These are phyloP conservation scores for Carassius auratus DNA, from an alignment of 2,113 vertebrate species.

Conservation along the genomic window DNA sequence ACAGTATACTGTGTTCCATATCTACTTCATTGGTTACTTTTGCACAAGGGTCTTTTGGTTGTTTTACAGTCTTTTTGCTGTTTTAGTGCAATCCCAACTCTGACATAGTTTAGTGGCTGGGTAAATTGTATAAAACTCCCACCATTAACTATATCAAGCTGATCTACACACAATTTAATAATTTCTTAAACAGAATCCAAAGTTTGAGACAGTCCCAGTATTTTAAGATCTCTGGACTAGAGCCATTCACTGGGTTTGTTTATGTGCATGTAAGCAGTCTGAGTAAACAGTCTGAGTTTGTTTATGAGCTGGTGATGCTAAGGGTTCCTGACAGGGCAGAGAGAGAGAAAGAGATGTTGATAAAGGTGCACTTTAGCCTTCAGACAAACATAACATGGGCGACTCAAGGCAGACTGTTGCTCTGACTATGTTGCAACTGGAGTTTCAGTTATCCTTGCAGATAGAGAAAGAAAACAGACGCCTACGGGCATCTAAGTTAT, in stretches of 20 bases:
- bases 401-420: constrained; percentile 50
- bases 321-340: constrained; percentile 47
- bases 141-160: constrained; percentile 15
- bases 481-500: neutral
- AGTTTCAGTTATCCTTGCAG: constrained; percentile 33
- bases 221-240: constrained; percentile 26
- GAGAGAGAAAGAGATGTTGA: constrained; percentile 53
- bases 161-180: constrained; percentile 26
- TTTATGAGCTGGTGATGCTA: constrained; percentile 49
- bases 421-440: constrained; percentile 36
- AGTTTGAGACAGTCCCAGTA: constrained; percentile 6
- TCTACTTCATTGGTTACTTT: neutral
- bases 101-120: neutral
- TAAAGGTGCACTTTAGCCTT: constrained; percentile 61
- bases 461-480: constrained; percentile 6
- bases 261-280: constrained; percentile 33
- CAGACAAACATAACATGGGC: constrained; percentile 59
- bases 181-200: neutral
- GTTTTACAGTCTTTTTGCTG: neutral
- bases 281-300: constrained; percentile 46
- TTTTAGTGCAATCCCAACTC: neutral
- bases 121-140: neutral
- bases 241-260: constrained; percentile 12
- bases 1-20: neutral
- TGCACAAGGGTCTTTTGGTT: neutral